Evolutionary conservation across 2,797 vertebrate genomes (phyloP).

Genomic region (Potorous gilbertii): DNA sequence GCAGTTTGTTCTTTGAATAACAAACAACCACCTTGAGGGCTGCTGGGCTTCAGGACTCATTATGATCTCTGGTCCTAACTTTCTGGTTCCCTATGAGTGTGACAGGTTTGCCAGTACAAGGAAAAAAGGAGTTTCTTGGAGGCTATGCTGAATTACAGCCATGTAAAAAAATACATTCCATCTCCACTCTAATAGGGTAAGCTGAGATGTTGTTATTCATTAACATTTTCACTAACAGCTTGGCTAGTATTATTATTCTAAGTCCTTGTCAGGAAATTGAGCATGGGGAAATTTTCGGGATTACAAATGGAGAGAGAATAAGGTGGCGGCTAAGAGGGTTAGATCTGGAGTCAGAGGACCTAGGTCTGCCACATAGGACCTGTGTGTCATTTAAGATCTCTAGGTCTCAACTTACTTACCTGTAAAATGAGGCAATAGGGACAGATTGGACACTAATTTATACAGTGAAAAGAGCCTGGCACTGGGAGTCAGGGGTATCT

Average conservation of each 20-base stretch:
- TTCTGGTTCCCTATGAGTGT: neutral
- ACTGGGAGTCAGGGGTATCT: neutral
- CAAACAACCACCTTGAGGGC: neutral
- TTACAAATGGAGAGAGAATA: neutral
- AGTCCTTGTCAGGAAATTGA: neutral
- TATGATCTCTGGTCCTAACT: neutral
- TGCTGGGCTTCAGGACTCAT: neutral
- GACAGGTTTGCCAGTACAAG: neutral
- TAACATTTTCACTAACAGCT: neutral
- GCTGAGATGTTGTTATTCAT: neutral
- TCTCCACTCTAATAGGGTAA: neutral
- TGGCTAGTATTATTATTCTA: neutral
- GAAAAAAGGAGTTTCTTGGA: neutral
- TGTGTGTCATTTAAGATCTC: neutral
- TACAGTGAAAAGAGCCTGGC: neutral
- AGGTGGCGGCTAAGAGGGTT: neutral
- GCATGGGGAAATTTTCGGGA: neutral
- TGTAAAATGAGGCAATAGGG: neutral
- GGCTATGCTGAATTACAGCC: neutral
- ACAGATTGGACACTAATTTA: neutral
- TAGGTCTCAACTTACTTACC: neutral
- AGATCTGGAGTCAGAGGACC: neutral
- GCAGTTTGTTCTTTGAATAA: conserved; percentile 11
- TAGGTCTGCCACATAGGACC: neutral
- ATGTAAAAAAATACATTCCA: neutral